Evolutionary conservation across 2,888 invertebrate species (phyloP).

Genomic region (Cryptocheilus praepositus): DNA sequence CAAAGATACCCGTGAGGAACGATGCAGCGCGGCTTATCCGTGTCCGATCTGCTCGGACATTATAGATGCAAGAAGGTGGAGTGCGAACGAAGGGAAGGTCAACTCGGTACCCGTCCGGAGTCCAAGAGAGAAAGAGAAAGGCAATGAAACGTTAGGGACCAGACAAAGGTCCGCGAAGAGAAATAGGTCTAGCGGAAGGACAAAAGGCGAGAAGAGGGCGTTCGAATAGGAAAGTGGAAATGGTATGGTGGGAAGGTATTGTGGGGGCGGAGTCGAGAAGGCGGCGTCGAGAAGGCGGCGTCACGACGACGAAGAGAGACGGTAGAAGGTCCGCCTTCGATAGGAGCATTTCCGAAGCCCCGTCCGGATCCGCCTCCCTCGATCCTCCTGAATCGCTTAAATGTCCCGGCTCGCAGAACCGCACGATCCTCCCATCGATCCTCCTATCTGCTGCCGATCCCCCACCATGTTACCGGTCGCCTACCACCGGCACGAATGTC

Average conservation of each 20-base stretch:
- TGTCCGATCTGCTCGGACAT: conserved; percentile 63
- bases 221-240: too few species aligned
- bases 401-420: not conserved
- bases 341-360: too few species aligned
- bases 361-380: not conserved
- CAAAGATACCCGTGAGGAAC: conserved; percentile 58
- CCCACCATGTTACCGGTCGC: too few species aligned
- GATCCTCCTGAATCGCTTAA: not conserved
- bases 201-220: too few species aligned
- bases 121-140: conserved; percentile 10
- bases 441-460: too few species aligned
- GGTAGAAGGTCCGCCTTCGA: not conserved
- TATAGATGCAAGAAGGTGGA: conserved; percentile 48
- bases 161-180: too few species aligned
- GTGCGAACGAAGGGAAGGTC: conserved; percentile 20
- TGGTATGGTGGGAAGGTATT: too few species aligned
- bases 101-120: conserved; percentile 20
- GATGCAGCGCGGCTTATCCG: conserved; percentile 53
- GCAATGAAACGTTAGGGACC: too few species aligned
- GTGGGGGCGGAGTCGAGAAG: not conserved
- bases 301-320: conserved; percentile 40
- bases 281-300: conserved; percentile 8
- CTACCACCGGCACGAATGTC: too few species aligned
- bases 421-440: not conserved
- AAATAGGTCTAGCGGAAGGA: too few species aligned